Base-by-base conservation (phyloP, 1,140 invertebrate species). In the Zaprionus kolodkinae region DNA sequence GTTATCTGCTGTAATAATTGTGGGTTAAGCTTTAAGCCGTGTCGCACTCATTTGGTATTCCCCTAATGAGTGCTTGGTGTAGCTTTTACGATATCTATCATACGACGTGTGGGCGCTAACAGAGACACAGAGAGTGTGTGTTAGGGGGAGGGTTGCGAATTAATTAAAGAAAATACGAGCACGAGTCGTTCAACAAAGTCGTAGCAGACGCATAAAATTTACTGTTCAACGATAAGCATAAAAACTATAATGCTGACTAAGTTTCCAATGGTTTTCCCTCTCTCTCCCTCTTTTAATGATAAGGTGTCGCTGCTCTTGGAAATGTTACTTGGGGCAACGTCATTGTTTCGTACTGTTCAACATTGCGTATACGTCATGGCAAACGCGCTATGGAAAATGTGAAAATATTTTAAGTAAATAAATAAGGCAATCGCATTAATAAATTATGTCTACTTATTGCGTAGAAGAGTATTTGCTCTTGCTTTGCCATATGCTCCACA, bases 351-450 rank as follows among this genome's bases (percentile, higher is more conserved):
- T 75, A 65, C 57, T 36, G 40, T 55, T 67, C 61, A 71, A 63
- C 61, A 63, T 74, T 69, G 17, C 67, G 45, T 27, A 55, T 70
- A 89, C 86, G 86, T 88, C 84, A 88, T 81, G 68, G 71, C 78
- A 77, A 61, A 78, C 57, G 57, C 80, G 69, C 64, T 60, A 67
- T 78, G 40, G 64, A 43, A 83, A 79, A 78, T 80, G 72, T 80
- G 81, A 85, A 85, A 79, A 84, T 90, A 72, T 55, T 68, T 79
- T 63, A 62, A 76, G 81, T 84, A 90, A 89, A 88, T 90, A 88
- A 90, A 90, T 79, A 65, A 78, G 57, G 40, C 55, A 64, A 69
- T 54, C 78, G 70, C 72, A 59, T 76, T 76, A 85, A 63, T 85
- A 73, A 87, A 69, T 71, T 66, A 69, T 77, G 63, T 50, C 72